phyloP scores from a whole-genome alignment of 2,888 invertebrate species.

The Orthonychiurus folsomi region DNA sequence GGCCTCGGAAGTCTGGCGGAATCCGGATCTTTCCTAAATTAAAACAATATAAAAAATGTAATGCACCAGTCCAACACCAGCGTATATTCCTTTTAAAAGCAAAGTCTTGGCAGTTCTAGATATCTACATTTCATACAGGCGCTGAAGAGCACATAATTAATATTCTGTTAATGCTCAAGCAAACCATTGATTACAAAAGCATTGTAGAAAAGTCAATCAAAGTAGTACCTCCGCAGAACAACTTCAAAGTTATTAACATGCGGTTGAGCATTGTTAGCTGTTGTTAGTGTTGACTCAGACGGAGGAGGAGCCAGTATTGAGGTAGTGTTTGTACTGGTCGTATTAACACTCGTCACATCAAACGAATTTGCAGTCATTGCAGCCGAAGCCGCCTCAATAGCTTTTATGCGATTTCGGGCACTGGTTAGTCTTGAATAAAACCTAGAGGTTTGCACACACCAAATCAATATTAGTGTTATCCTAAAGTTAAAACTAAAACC shows the following conservation, averaged over 20 bases:
- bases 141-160: too few relatives aligned
- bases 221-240: conserved; percentile 26
- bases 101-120: too few relatives aligned
- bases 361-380: conserved; percentile 24
- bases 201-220: too few relatives aligned
- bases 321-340: conserved; percentile 11
- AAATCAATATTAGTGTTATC: not conserved
- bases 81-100: too few relatives aligned
- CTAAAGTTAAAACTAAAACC: not conserved
- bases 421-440: conserved; percentile 39
- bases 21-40: conserved; percentile 30
- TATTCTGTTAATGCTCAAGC: too few relatives aligned
- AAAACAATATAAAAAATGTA: too few relatives aligned
- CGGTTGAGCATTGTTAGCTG: conserved; percentile 21
- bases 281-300: conserved; percentile 18
- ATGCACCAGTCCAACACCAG: too few relatives aligned
- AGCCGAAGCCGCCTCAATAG: conserved; percentile 29
- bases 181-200: not conserved
- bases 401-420: conserved; percentile 39
- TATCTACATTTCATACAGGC: too few relatives aligned
- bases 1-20: conserved; percentile 22
- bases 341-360: conserved; percentile 20
- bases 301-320: conserved; percentile 8
- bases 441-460: conserved; percentile 19
- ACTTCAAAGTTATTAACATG: conserved; percentile 26